phyloP scores from a whole-genome alignment of 2,113 vertebrate species.

The Thamnophis sirtalis region DNA sequence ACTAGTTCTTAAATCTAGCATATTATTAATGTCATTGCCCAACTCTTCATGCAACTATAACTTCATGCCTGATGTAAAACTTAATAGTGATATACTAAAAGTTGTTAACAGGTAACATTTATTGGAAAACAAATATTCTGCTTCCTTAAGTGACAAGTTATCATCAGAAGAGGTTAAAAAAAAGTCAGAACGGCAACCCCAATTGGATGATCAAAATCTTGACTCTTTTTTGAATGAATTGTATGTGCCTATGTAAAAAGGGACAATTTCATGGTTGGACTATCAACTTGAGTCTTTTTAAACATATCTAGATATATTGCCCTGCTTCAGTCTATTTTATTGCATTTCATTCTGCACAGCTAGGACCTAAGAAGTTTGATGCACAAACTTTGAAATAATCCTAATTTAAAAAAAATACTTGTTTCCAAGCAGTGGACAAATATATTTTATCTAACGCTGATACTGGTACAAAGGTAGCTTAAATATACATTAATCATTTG shows the following conservation, averaged over 20 bases:
- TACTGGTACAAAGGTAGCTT: background rate
- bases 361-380: background rate
- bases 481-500: background rate
- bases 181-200: background rate
- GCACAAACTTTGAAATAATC: slow-evolving; percentile 19
- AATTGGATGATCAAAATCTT: background rate
- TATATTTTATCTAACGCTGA: slow-evolving; percentile 3
- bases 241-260: background rate
- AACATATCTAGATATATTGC: background rate
- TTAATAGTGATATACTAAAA: background rate
- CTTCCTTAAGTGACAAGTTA: background rate
- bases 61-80: background rate
- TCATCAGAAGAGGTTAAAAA: background rate
- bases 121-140: background rate
- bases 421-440: background rate
- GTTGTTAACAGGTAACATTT: background rate
- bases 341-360: background rate
- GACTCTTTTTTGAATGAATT: background rate
- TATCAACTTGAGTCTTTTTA: background rate
- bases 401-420: background rate
- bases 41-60: background rate
- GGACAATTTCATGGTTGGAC: background rate
- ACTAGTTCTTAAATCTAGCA: background rate
- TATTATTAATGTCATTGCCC: background rate
- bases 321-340: background rate